These are phyloP conservation scores for Eristalis tenax DNA, from an alignment of 2,888 invertebrate genomes.

Conservation along the genomic window DNA sequence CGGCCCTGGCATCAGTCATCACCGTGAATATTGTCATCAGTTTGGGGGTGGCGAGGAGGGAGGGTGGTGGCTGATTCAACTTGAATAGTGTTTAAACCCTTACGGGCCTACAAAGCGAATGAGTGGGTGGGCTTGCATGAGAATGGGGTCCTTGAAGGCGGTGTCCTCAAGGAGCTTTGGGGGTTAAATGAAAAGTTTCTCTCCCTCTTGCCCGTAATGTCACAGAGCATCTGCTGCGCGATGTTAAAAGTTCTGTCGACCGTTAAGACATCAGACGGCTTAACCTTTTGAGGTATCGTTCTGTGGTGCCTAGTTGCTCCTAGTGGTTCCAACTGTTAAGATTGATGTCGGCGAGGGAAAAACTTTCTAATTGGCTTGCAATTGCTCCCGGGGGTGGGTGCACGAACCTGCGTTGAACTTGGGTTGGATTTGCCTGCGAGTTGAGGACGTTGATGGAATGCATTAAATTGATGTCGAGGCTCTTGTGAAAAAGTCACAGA, in stretches of 20 bases:
- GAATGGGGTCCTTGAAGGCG: not conserved
- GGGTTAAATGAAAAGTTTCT: no score
- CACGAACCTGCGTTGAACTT: not conserved
- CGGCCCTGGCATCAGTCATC: no score
- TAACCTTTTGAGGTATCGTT: not conserved
- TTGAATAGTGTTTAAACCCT: not conserved
- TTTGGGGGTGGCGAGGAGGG: not conserved
- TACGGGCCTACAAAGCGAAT: not conserved
- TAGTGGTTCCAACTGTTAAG: not conserved
- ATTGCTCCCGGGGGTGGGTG: not conserved
- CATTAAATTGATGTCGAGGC: no score
- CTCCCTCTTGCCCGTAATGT: not conserved
- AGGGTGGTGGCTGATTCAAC: not conserved
- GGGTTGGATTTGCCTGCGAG: not conserved
- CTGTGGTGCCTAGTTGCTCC: not conserved
- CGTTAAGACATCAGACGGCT: not conserved
- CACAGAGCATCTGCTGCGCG: not conserved
- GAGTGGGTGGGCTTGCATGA: no score
- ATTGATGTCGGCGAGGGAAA: not conserved
- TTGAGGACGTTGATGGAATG: no score
- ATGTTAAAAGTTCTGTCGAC: not conserved
- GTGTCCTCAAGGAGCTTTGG: not conserved
- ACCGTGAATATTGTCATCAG: not conserved
- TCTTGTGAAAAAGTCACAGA: no score
- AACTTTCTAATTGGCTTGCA: not conserved